A percentile compares a stretch with the other conserved stretches of the same genome.
Evolutionary conservation across 2,888 invertebrate species (phyloP).

Genomic region (Fragum fragum): DNA sequence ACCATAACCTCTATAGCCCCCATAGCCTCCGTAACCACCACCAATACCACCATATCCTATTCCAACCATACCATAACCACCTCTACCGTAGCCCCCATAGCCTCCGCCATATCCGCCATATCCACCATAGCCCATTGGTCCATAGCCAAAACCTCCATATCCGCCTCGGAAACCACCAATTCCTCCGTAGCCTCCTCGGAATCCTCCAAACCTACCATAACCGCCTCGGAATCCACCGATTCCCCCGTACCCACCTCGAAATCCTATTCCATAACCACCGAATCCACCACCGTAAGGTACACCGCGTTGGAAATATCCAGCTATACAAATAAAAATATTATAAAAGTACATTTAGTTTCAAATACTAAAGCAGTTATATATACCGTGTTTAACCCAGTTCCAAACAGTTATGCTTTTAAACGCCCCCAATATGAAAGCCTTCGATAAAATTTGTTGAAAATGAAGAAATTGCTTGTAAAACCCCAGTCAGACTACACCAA

Average conservation of each 20-base stretch:
- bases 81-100: not conserved
- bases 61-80: not conserved
- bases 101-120: slow-evolving; percentile 6
- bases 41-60: slow-evolving; percentile 21
- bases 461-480: not conserved
- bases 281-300: not conserved
- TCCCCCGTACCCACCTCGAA: not conserved
- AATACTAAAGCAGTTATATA: too few relatives aligned
- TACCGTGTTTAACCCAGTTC: too few relatives aligned
- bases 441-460: not conserved
- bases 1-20: not conserved
- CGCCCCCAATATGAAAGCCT: too few relatives aligned
- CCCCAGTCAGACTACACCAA: too few relatives aligned
- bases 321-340: not conserved
- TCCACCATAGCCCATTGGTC: not conserved
- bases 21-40: slow-evolving; percentile 22
- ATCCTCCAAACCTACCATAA: not conserved
- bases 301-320: not conserved
- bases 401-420: too few relatives aligned
- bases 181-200: not conserved
- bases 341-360: too few relatives aligned
- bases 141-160: too few relatives aligned
- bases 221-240: not conserved
- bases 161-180: not conserved
- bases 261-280: not conserved